Percentiles rank a stretch among this genome's conserved stretches.
Conservation (phyloP, 2,113 vertebrate genomes). For the Boleophthalmus pectinirostris region DNA sequence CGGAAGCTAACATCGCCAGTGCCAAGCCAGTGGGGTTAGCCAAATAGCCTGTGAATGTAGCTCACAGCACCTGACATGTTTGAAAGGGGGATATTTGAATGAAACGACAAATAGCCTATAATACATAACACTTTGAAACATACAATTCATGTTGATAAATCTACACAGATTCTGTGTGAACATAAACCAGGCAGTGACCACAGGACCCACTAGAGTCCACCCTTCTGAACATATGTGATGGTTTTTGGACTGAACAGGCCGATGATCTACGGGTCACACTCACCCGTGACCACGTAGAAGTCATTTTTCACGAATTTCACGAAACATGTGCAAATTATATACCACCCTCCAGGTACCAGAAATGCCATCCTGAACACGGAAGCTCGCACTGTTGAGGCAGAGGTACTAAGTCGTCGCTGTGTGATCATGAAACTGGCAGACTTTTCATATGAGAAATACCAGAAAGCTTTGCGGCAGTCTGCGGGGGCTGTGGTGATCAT, state of each 20-base stretch:
- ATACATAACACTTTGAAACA: not conserved
- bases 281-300: no score
- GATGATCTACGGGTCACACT: no score
- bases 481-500: conserved; percentile 96
- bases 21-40: not conserved
- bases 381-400: conserved; percentile 91
- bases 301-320: no score
- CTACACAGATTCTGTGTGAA: no score
- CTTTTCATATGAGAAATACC: conserved; percentile 94
- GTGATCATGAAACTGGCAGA: conserved; percentile 93
- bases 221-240: no score
- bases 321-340: not conserved
- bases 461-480: conserved; percentile 93
- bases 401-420: conserved; percentile 95
- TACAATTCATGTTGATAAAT: not conserved
- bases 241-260: no score
- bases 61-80: not conserved
- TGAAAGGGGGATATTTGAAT: not conserved
- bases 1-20: not conserved
- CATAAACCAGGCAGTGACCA: no score
- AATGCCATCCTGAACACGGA: conserved; percentile 95
- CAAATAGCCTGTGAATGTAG: conserved; percentile 42
- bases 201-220: no score
- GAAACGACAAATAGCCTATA: no score
- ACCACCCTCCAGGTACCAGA: conserved; percentile 81